phyloP scores from a whole-genome alignment of 2,888 invertebrate genomes.

The Priocnemis perturbator region DNA sequence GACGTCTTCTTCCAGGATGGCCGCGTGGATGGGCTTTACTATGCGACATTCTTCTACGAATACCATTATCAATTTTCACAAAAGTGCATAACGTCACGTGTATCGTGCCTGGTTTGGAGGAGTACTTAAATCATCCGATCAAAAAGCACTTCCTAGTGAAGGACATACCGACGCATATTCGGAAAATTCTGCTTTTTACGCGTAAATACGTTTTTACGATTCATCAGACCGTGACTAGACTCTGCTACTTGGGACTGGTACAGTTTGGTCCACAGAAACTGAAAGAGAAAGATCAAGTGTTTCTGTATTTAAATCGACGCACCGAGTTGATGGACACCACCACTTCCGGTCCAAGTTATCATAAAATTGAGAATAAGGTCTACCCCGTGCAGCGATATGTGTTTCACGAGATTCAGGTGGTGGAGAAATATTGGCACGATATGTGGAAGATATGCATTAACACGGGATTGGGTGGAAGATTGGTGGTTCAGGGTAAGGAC shows the following conservation, averaged over 20 bases:
- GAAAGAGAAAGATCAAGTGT: constrained; percentile 84
- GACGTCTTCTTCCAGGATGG: constrained; percentile 73
- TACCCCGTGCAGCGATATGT: constrained; percentile 79
- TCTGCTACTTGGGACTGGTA: constrained; percentile 82
- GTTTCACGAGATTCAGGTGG: constrained; percentile 77
- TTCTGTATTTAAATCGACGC: constrained; percentile 81
- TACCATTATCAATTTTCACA: constrained; percentile 84
- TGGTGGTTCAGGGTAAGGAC: constrained; percentile 72
- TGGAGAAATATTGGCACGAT: constrained; percentile 83
- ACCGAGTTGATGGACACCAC: constrained; percentile 82
- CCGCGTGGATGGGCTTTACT: constrained; percentile 82
- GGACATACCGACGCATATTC: constrained; percentile 78
- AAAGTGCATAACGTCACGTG: constrained; percentile 80
- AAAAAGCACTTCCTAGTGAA: constrained; percentile 81
- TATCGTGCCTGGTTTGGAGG: constrained; percentile 78
- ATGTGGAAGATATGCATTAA: constrained; percentile 82
- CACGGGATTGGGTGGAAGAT: constrained; percentile 79
- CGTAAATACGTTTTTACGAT: constrained; percentile 80
- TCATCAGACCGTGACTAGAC: constrained; percentile 77
- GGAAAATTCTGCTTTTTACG: constrained; percentile 76
- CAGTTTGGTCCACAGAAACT: constrained; percentile 82
- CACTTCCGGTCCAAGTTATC: constrained; percentile 79
- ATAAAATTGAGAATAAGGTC: constrained; percentile 78
- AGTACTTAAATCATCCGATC: constrained; percentile 81
- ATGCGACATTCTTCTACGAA: constrained; percentile 81